Evolutionary conservation across 2,888 invertebrate genomes (phyloP).

Genomic region (Drosophila meridiana): DNA sequence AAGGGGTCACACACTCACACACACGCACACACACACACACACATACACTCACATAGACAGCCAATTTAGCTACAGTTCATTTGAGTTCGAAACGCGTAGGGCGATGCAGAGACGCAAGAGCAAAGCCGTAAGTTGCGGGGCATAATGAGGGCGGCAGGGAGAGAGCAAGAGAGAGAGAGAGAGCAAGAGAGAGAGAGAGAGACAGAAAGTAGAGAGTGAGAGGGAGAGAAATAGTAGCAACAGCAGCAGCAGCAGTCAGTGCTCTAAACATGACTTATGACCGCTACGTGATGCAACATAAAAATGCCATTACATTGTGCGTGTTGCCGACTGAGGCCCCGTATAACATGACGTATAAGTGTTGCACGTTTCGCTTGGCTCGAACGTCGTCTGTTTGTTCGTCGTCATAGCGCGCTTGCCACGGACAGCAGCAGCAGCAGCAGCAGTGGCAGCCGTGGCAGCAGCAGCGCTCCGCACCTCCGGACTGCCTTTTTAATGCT

Average conservation of each 20-base stretch:
- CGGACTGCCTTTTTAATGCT: slow-evolving; percentile 41
- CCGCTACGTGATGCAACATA: slow-evolving; percentile 84
- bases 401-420: slow-evolving; percentile 59
- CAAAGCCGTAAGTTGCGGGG: background rate
- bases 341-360: slow-evolving; percentile 81
- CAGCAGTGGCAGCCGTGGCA: background rate
- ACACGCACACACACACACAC: background rate
- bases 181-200: no score
- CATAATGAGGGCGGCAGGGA: background rate
- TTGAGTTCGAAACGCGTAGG: slow-evolving; percentile 65
- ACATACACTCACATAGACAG: slow-evolving; percentile 18
- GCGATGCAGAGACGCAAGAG: slow-evolving; percentile 7
- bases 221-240: slow-evolving; percentile 12
- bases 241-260: slow-evolving; percentile 56
- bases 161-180: background rate
- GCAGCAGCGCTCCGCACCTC: background rate
- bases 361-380: slow-evolving; percentile 74
- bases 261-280: slow-evolving; percentile 84
- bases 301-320: slow-evolving; percentile 82
- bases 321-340: slow-evolving; percentile 57
- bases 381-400: slow-evolving; percentile 42
- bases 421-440: slow-evolving; percentile 42
- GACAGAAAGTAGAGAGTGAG: no score
- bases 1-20: slow-evolving; percentile 15
- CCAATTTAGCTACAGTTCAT: slow-evolving; percentile 78